A percentile compares a stretch with the other conserved stretches of the same genome.
phyloP scores from a whole-genome alignment of 2,113 vertebrate species.

The Hippolais icterina region DNA sequence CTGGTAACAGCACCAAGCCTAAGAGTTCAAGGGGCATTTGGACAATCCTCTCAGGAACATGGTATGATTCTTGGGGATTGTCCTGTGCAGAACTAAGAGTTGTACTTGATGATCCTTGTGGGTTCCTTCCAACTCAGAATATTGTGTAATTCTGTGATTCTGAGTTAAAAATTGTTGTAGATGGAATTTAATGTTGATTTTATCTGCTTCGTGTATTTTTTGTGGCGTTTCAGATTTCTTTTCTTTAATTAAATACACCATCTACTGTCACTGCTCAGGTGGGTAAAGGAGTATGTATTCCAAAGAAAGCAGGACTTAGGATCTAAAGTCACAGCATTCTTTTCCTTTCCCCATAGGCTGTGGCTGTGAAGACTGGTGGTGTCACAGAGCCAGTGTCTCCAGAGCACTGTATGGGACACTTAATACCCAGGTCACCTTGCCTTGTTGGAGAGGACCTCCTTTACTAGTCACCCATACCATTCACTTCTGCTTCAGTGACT shows the following conservation, averaged over 20 bases:
- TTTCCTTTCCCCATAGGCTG: conserved; percentile 39
- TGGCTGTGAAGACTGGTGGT: conserved; percentile 9
- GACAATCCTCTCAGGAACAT: background rate
- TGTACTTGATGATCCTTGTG: background rate
- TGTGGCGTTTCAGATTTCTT: background rate
- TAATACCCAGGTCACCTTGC: background rate
- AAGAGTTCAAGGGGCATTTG: background rate
- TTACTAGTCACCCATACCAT: background rate
- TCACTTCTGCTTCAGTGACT: background rate
- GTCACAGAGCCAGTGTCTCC: background rate
- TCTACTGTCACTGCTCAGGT: background rate
- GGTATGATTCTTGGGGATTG: background rate
- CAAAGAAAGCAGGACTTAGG: background rate
- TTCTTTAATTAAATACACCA: background rate
- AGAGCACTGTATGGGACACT: background rate
- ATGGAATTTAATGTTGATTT: background rate
- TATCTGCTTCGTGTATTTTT: background rate
- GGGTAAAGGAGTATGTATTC: background rate
- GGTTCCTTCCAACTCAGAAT: background rate
- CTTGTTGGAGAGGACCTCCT: background rate
- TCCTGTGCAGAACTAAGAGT: background rate
- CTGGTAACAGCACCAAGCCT: background rate
- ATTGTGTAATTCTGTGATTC: background rate
- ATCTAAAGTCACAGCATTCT: background rate
- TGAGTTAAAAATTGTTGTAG: background rate